phyloP scores from a whole-genome alignment of 2,797 vertebrate species.

The Acridotheres tristis region DNA sequence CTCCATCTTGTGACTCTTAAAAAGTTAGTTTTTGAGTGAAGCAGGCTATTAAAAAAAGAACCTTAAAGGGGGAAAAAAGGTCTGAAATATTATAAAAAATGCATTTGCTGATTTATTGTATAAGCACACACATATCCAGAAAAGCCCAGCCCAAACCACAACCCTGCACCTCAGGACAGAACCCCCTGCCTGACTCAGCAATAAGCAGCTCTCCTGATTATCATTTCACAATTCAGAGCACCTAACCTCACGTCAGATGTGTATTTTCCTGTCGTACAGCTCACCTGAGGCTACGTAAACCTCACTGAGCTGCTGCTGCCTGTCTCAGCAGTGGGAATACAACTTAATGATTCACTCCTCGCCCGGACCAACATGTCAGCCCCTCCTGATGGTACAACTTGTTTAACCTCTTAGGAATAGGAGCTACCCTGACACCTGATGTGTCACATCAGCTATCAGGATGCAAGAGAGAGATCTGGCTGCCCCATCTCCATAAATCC shows the following conservation, averaged over 20 bases:
- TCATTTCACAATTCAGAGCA: slow-evolving; percentile 36
- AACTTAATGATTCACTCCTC: slow-evolving; percentile 55
- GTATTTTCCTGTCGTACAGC: slow-evolving; percentile 36
- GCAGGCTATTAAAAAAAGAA: background rate
- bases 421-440: slow-evolving; percentile 55
- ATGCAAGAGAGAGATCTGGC: slow-evolving; percentile 60
- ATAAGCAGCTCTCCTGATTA: background rate
- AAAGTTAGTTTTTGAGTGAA: background rate
- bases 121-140: background rate
- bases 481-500: slow-evolving; percentile 57
- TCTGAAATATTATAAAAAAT: background rate
- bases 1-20: background rate
- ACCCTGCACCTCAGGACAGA: background rate
- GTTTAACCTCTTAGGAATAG: slow-evolving; percentile 65
- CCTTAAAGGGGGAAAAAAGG: accelerated
- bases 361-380: slow-evolving; percentile 47
- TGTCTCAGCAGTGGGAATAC: slow-evolving; percentile 53
- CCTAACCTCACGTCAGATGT: slow-evolving; percentile 11
- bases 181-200: background rate
- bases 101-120: background rate
- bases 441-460: slow-evolving; percentile 61
- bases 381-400: background rate
- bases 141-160: background rate
- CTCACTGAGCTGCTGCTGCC: slow-evolving; percentile 27
- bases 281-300: slow-evolving; percentile 44